Evolutionary conservation across 2,888 invertebrate genomes (phyloP).

Genomic region (Drosophila testacea): DNA sequence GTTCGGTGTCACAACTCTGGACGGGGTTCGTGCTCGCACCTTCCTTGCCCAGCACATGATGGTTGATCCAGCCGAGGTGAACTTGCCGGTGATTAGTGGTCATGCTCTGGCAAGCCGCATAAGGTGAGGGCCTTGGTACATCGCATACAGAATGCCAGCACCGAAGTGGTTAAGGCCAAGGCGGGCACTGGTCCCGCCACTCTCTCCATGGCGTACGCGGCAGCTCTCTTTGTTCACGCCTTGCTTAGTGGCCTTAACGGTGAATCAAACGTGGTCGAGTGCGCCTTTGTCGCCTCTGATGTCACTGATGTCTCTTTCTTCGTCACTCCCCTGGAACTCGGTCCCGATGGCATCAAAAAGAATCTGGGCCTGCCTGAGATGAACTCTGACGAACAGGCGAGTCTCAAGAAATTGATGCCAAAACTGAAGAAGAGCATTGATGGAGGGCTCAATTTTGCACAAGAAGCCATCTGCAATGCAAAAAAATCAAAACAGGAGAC

Average conservation of each 20-base stretch:
- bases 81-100: constrained; percentile 97
- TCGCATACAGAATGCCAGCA: constrained; percentile 98
- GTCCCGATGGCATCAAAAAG: constrained; percentile 91
- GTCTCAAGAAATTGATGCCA: constrained; percentile 94
- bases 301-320: constrained; percentile 95
- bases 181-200: constrained; percentile 98
- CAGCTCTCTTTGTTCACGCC: constrained; percentile 93
- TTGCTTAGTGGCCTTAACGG: constrained; percentile 91
- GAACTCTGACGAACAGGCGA: constrained; percentile 90
- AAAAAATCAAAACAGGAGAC: neutral
- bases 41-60: constrained; percentile 96
- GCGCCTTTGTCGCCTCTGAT: constrained; percentile 94
- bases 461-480: constrained; percentile 86
- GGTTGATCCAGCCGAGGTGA: constrained; percentile 91
- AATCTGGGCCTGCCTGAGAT: constrained; percentile 95
- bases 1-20: constrained; percentile 98
- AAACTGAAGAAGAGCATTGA: constrained; percentile 95
- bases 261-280: constrained; percentile 93
- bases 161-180: constrained; percentile 95
- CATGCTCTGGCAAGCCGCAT: constrained; percentile 92
- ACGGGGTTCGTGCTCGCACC: constrained; percentile 95
- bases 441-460: constrained; percentile 95
- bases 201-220: constrained; percentile 98
- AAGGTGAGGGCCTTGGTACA: constrained; percentile 92
- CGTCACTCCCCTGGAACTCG: constrained; percentile 94